These are phyloP conservation scores for Corythaixoides concolor DNA, from an alignment of 2,113 vertebrate species.

Conservation along the genomic window DNA sequence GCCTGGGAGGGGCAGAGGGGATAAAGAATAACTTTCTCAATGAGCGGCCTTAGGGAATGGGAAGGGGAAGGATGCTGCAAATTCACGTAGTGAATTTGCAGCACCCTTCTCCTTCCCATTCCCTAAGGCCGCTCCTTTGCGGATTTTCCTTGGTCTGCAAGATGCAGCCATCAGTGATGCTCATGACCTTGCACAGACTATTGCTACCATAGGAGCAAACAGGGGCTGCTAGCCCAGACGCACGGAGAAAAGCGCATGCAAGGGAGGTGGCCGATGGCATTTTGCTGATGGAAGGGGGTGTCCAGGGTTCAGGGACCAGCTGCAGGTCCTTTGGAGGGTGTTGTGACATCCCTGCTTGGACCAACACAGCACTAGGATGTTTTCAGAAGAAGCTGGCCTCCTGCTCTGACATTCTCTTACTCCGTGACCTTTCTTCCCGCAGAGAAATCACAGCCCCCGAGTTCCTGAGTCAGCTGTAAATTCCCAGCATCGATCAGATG, in stretches of 20 bases:
- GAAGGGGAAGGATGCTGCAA: background rate
- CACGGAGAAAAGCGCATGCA: accelerated
- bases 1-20: background rate
- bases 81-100: background rate
- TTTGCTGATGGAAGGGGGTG: background rate
- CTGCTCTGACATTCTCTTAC: accelerated
- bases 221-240: background rate
- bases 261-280: background rate
- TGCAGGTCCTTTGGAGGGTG: background rate
- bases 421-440: background rate
- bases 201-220: background rate
- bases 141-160: background rate
- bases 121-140: background rate
- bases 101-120: background rate
- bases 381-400: background rate
- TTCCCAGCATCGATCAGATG: background rate
- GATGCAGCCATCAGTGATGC: background rate
- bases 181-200: background rate
- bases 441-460: background rate
- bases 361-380: accelerated
- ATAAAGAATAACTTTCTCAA: background rate
- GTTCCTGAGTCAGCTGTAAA: constrained; percentile 48
- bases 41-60: background rate
- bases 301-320: background rate
- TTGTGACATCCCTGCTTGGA: background rate